phyloP scores from a whole-genome alignment of 2,113 vertebrate species.

The Embiotoca jacksoni region DNA sequence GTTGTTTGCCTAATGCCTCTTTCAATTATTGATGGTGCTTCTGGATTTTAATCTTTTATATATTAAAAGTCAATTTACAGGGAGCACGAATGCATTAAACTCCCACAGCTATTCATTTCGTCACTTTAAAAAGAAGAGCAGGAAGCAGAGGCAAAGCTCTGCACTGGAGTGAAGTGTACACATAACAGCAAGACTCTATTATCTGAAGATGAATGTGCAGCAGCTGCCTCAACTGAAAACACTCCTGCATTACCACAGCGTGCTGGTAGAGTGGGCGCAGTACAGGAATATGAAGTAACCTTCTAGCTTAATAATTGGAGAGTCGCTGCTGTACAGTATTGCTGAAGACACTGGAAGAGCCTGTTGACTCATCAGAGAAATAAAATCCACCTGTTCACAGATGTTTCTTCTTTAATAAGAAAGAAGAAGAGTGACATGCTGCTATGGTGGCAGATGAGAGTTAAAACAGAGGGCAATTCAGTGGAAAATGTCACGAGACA shows the following conservation, averaged over 20 bases:
- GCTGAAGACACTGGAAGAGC: neutral
- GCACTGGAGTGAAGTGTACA: neutral
- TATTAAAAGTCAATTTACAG: slow-evolving; percentile 67
- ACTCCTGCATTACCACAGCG: neutral
- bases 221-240: slow-evolving; percentile 18
- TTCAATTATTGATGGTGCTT: slow-evolving; percentile 63
- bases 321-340: neutral
- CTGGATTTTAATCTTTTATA: slow-evolving; percentile 66
- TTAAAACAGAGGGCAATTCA: neutral
- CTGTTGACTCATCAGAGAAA: slow-evolving; percentile 20
- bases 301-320: neutral
- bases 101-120: slow-evolving; percentile 44
- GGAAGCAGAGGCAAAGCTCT: slow-evolving; percentile 18
- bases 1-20: slow-evolving; percentile 54
- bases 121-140: slow-evolving; percentile 23
- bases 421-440: slow-evolving; percentile 11
- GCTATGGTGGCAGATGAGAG: slow-evolving; percentile 30
- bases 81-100: slow-evolving; percentile 55
- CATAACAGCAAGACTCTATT: slow-evolving; percentile 16
- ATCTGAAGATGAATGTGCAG: slow-evolving; percentile 35
- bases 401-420: slow-evolving; percentile 18
- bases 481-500: slow-evolving; percentile 9
- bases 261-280: neutral
- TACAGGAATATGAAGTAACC: slow-evolving; percentile 1
- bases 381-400: slow-evolving; percentile 33